These are phyloP conservation scores for Drosophila sp. DNA, from an alignment of 1,140 invertebrate species.

Conservation along the genomic window DNA sequence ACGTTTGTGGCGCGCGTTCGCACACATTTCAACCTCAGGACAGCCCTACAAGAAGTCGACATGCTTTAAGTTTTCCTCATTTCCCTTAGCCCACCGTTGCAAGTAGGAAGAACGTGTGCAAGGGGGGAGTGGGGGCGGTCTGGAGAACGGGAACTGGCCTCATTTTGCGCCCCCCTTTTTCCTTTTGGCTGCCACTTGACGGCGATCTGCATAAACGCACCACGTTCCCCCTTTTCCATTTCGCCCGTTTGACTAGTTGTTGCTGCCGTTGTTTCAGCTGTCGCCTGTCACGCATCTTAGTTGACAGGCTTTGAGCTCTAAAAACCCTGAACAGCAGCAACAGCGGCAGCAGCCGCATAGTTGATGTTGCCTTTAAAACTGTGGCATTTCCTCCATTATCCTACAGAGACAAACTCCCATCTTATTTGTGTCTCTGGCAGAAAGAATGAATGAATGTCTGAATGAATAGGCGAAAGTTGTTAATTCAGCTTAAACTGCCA, in stretches of 20 bases:
- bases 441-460: slow-evolving; percentile 8
- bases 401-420: slow-evolving; percentile 1
- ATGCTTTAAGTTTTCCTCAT: slow-evolving; percentile 74
- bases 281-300: slow-evolving; percentile 47
- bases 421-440: slow-evolving; percentile 2
- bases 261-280: slow-evolving; percentile 20
- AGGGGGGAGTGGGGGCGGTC: no score
- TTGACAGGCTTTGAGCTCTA: slow-evolving; percentile 34
- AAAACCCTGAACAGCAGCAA: neutral
- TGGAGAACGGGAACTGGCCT: slow-evolving; percentile 50
- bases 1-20: slow-evolving; percentile 35
- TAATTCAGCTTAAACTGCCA: slow-evolving; percentile 3
- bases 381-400: slow-evolving; percentile 11
- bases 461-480: slow-evolving; percentile 8
- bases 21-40: slow-evolving; percentile 34
- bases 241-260: slow-evolving; percentile 11
- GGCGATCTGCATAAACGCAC: slow-evolving; percentile 77
- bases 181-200: slow-evolving; percentile 58
- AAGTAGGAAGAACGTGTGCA: no score
- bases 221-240: slow-evolving; percentile 19
- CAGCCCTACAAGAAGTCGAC: slow-evolving; percentile 39
- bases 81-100: neutral
- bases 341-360: neutral
- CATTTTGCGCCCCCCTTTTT: slow-evolving; percentile 47
- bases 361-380: slow-evolving; percentile 15